These are phyloP conservation scores for Chrysogorgia sp. DNA, from an alignment of 92 coral and sea anemone genomes.

Conservation along the genomic window DNA sequence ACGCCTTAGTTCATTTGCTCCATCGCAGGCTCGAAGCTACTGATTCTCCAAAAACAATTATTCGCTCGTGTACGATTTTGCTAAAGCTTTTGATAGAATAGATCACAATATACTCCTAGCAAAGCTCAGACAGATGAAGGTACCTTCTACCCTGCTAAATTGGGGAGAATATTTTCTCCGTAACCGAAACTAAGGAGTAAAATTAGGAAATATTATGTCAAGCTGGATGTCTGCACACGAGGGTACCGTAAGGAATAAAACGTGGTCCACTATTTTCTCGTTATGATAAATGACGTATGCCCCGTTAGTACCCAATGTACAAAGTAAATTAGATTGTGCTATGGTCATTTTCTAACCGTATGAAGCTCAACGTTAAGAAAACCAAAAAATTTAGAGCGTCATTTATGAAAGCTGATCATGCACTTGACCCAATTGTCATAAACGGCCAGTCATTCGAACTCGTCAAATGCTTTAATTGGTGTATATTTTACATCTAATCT, in stretches of 20 bases:
- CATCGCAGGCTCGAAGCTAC: constrained; percentile 36
- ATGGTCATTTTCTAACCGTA: constrained; percentile 39
- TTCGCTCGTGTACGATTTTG: constrained; percentile 59
- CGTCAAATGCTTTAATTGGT: constrained; percentile 12
- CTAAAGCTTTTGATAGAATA: constrained; percentile 61
- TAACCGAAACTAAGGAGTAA: constrained; percentile 46
- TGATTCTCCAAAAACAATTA: constrained; percentile 41
- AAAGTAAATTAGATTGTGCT: constrained; percentile 34
- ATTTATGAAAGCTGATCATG: constrained; percentile 2
- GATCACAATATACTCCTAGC: constrained; percentile 52
- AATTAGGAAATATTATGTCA: constrained; percentile 18
- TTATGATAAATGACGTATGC: constrained; percentile 53
- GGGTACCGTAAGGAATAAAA: constrained; percentile 55
- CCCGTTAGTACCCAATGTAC: constrained; percentile 2
- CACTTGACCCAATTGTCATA: constrained; percentile 23
- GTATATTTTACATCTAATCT: constrained; percentile 27
- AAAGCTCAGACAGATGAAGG: constrained; percentile 47
- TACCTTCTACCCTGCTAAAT: constrained; percentile 54
- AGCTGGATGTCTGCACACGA: constrained; percentile 32
- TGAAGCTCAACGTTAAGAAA: constrained; percentile 29
- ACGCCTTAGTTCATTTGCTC: constrained; percentile 24
- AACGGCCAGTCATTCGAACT: constrained; percentile 1
- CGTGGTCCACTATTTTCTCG: constrained; percentile 49
- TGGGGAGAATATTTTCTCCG: constrained; percentile 55
- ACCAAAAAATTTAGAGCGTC: neutral